These are phyloP conservation scores for Eumerus sabulonum DNA, from an alignment of 2,888 invertebrate genomes.

Conservation along the genomic window DNA sequence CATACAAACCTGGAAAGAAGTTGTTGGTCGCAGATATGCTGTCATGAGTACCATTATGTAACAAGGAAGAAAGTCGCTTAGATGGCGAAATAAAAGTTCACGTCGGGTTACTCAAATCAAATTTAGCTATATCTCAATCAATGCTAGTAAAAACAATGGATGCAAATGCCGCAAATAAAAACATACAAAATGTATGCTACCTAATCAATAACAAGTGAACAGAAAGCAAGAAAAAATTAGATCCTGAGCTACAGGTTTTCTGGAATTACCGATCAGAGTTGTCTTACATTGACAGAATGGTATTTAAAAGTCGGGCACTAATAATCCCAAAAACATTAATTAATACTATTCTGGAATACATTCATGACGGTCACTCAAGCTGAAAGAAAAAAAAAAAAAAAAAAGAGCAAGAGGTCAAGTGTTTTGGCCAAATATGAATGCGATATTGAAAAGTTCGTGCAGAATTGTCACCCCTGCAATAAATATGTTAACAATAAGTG, in stretches of 20 bases:
- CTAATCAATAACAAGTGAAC: slow-evolving; percentile 1
- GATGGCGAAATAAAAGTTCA: slow-evolving; percentile 26
- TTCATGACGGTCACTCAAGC: slow-evolving; percentile 7
- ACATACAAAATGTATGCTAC: neutral
- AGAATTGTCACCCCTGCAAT: neutral
- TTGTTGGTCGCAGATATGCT: slow-evolving; percentile 76
- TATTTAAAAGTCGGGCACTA: slow-evolving; percentile 5
- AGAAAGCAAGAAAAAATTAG: slow-evolving; percentile 14
- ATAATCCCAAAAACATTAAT: neutral
- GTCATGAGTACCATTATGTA: slow-evolving; percentile 77
- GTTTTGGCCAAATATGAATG: slow-evolving; percentile 34
- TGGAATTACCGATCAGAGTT: slow-evolving; percentile 24
- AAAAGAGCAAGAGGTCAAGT: slow-evolving; percentile 19
- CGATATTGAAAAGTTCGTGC: slow-evolving; percentile 6
- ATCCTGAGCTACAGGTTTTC: neutral
- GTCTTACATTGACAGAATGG: neutral
- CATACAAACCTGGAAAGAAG: slow-evolving; percentile 50
- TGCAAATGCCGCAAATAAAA: slow-evolving; percentile 6
- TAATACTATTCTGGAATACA: neutral
- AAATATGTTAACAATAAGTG: neutral
- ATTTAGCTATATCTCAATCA: slow-evolving; percentile 14
- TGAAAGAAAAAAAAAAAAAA: slow-evolving; percentile 1
- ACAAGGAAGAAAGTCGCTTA: slow-evolving; percentile 27
- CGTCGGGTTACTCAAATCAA: slow-evolving; percentile 14
- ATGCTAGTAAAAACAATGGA: slow-evolving; percentile 9